A percentile compares a stretch with the other conserved stretches of the same genome.
These are phyloP conservation scores for Cetoscarus ocellatus DNA, from an alignment of 2,797 vertebrate species.

Conservation along the genomic window DNA sequence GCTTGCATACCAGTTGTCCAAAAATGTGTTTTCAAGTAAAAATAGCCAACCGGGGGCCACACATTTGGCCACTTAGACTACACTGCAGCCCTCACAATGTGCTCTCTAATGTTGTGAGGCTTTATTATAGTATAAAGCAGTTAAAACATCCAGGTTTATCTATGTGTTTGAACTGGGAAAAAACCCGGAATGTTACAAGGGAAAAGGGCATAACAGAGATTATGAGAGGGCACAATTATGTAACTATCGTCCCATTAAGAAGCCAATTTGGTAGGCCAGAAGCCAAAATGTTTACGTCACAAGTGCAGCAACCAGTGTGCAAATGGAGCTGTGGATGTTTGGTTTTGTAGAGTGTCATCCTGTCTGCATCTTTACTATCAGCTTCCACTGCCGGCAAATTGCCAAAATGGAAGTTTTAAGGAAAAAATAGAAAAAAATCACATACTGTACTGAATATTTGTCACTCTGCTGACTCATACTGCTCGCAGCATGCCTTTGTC, in stretches of 20 bases:
- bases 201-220: too few species aligned
- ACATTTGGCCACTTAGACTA: too few species aligned
- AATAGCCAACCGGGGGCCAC: too few species aligned
- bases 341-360: not conserved
- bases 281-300: not conserved
- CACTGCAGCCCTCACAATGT: constrained; percentile 6
- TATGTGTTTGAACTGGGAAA: not conserved
- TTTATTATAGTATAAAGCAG: too few species aligned
- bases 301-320: not conserved
- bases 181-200: too few species aligned
- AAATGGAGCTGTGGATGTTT: not conserved
- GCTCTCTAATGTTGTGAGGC: constrained; percentile 25
- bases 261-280: not conserved
- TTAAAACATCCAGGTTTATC: not conserved
- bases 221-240: not conserved
- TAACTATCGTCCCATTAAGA: constrained; percentile 1
- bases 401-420: not conserved
- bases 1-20: constrained; percentile 4
- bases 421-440: constrained; percentile 4
- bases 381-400: not conserved
- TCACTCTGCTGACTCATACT: constrained; percentile 34
- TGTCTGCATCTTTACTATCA: not conserved
- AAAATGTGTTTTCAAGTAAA: constrained; percentile 34
- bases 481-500: constrained; percentile 20
- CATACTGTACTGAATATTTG: constrained; percentile 28